Evolutionary conservation across 2,888 invertebrate species (phyloP).

Genomic region (Acanthosoma haemorrhoidale): DNA sequence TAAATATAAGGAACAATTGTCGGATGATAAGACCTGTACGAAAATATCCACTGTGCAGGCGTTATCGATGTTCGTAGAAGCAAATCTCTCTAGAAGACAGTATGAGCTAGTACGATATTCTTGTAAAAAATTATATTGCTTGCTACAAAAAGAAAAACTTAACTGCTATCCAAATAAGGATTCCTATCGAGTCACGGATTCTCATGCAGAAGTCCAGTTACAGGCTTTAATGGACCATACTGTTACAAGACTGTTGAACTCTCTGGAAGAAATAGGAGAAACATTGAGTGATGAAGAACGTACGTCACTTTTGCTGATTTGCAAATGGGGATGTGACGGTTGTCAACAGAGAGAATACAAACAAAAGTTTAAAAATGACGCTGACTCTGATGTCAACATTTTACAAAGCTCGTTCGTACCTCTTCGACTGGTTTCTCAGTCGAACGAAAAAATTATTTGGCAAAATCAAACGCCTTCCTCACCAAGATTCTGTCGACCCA

Average conservation of each 20-base stretch:
- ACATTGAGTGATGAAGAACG: slow-evolving; percentile 3
- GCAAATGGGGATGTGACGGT: background rate
- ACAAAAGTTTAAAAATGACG: slow-evolving; percentile 11
- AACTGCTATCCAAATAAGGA: background rate
- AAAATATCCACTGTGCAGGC: background rate
- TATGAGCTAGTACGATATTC: background rate
- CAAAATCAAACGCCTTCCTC: too few relatives aligned
- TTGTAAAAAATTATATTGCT: background rate
- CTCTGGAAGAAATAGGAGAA: background rate
- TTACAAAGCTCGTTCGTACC: slow-evolving; percentile 15
- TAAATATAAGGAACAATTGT: background rate
- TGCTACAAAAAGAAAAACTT: background rate
- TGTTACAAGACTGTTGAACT: background rate
- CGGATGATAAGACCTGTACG: background rate
- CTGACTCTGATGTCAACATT: slow-evolving; percentile 1
- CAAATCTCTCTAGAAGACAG: background rate
- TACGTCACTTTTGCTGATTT: slow-evolving; percentile 13
- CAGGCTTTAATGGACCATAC: background rate
- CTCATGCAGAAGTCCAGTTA: background rate
- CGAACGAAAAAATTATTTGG: slow-evolving; percentile 38
- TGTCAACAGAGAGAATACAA: background rate
- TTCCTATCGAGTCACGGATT: background rate
- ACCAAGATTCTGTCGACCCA: too few relatives aligned
- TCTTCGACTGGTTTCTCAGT: slow-evolving; percentile 33
- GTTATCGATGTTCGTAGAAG: slow-evolving; percentile 5